These are phyloP conservation scores for Drosophila kepulauana DNA, from an alignment of 1,140 invertebrate species.

Conservation along the genomic window DNA sequence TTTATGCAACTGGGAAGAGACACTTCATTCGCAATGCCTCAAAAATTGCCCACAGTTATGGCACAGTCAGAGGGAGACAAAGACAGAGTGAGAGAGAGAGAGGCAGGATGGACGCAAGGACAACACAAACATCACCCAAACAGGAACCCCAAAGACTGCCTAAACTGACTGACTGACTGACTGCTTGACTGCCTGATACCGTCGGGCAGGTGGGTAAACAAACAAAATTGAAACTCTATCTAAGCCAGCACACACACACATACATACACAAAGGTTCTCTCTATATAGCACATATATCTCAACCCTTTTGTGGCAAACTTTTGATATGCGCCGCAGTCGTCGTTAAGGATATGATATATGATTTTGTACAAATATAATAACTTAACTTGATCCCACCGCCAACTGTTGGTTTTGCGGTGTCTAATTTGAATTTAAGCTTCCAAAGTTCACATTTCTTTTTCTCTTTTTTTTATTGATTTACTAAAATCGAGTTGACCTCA, in stretches of 20 bases:
- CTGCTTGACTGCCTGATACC: constrained; percentile 34
- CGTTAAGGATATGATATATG: constrained; percentile 11
- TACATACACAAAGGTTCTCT: not conserved
- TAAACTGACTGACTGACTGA: not conserved
- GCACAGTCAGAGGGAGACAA: not conserved
- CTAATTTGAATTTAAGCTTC: not conserved
- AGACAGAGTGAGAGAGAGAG: not conserved
- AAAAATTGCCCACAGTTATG: constrained; percentile 80
- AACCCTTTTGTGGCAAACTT: not conserved
- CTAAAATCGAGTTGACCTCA: not conserved
- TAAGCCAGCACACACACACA: constrained; percentile 17
- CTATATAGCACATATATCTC: constrained; percentile 1
- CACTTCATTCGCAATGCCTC: constrained; percentile 76
- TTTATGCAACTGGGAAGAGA: constrained; percentile 69
- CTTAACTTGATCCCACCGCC: constrained; percentile 1
- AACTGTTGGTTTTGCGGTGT: not conserved
- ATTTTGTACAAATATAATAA: constrained; percentile 11
- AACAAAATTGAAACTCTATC: constrained; percentile 50
- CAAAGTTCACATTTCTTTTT: not conserved
- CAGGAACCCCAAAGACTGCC: not conserved
- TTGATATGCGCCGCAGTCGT: not conserved
- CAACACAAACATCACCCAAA: constrained; percentile 30
- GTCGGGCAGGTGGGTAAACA: constrained; percentile 46
- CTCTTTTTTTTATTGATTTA: not conserved
- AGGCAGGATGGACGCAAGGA: constrained; percentile 33